Evolutionary conservation across 2,113 vertebrate genomes (phyloP).

Genomic region (Oryzias woworae): DNA sequence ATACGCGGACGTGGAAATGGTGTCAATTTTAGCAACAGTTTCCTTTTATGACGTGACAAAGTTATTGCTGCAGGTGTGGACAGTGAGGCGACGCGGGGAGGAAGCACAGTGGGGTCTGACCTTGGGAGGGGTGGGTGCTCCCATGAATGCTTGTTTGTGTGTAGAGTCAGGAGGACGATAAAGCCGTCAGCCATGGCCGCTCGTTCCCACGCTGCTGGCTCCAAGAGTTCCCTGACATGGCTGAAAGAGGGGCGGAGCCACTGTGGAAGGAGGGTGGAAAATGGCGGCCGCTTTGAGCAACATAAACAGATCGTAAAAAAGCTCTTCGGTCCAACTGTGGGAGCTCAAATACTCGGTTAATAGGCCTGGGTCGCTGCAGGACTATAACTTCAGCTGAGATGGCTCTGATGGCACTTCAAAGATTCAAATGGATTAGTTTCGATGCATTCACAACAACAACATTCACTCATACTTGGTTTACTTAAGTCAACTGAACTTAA

Average conservation of each 20-base stretch:
- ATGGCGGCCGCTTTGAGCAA: constrained; percentile 48
- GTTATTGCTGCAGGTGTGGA: constrained; percentile 71
- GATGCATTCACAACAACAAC: constrained; percentile 31
- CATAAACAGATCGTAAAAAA: constrained; percentile 71
- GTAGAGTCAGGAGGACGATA: constrained; percentile 5
- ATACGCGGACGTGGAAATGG: constrained; percentile 32
- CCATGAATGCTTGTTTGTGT: constrained; percentile 10
- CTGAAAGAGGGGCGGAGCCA: constrained; percentile 18
- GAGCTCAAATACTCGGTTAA: constrained; percentile 34
- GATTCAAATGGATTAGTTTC: constrained; percentile 10
- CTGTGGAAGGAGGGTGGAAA: constrained; percentile 35
- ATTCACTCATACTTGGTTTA: constrained; percentile 18
- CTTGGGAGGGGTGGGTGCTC: neutral
- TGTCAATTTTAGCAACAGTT: constrained; percentile 44
- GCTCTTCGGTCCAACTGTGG: constrained; percentile 51
- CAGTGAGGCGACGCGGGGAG: constrained; percentile 26
- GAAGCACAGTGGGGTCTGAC: constrained; percentile 17
- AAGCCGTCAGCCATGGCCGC: constrained; percentile 5
- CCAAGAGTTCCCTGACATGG: constrained; percentile 34
- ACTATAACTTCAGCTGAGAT: constrained; percentile 21
- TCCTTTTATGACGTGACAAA: constrained; percentile 71
- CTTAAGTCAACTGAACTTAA: constrained; percentile 13
- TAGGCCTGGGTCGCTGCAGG: constrained; percentile 20
- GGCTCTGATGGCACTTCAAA: constrained; percentile 26
- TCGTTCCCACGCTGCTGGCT: constrained; percentile 55